phyloP scores from a whole-genome alignment of 2,113 vertebrate genomes.

The Pangasianodon hypophthalmus region DNA sequence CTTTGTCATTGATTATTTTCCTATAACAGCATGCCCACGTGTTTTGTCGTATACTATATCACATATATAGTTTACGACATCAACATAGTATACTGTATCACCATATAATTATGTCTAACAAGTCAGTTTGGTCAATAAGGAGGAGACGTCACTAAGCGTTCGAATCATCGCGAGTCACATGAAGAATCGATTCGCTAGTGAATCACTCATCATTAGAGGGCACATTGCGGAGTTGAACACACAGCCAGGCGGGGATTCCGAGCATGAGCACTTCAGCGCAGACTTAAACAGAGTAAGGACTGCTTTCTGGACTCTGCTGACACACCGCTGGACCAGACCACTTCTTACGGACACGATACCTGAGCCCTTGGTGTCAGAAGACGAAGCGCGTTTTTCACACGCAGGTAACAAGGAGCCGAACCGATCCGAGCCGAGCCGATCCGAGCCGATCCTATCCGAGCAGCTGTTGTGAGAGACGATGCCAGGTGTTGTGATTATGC shows the following conservation, averaged over 20 bases:
- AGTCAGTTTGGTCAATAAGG: not conserved
- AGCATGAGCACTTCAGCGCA: conserved; percentile 74
- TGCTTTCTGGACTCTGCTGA: conserved; percentile 56
- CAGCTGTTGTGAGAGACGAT: conserved; percentile 9
- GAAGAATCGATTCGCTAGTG: not conserved
- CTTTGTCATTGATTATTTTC: not conserved
- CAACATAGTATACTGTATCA: not conserved
- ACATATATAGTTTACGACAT: no score
- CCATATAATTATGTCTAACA: not conserved
- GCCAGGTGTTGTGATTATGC: conserved; percentile 18
- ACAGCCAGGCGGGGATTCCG: conserved; percentile 70
- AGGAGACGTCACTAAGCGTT: not conserved
- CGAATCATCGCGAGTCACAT: not conserved
- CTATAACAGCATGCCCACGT: no score
- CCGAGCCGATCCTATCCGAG: not conserved
- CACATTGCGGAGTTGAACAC: conserved; percentile 67
- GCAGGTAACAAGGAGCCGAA: not conserved
- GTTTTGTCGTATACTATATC: no score
- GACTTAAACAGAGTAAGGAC: conserved; percentile 50
- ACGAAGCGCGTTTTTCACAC: not conserved
- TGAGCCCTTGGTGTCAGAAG: not conserved
- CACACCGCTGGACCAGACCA: conserved; percentile 1
- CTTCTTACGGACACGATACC: conserved; percentile 8
- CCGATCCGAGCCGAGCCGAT: not conserved
- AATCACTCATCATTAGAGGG: conserved; percentile 37